Evolutionary conservation across 1,140 invertebrate species (phyloP), one percentile per base, ranked within the genome.

Genomic region (Homalodisca vitripennis): DNA sequence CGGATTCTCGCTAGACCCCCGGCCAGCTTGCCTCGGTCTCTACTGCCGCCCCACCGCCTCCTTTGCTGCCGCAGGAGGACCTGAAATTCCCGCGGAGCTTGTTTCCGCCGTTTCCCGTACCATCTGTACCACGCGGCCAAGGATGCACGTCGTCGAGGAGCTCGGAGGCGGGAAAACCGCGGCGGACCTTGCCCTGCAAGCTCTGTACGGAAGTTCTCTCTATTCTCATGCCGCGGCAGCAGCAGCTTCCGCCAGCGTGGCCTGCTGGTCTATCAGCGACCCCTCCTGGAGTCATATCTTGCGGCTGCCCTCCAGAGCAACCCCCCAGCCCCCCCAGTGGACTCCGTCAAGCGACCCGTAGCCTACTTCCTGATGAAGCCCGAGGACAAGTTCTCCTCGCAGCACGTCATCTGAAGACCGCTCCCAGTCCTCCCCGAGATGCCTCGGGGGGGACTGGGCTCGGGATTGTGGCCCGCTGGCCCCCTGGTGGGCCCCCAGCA

Each of bases 401-500:
- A 90, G 73, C n/a, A n/a, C n/a, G 88, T 92, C 79, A 91, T 91
- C 87, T 92, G 89, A 91, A 91, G 88, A 82, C 89, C 89, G 81
- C 87, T 90, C 79, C 87, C 87, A 83, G 87, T 90, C 88, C 88
- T 91, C 80, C 89, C 87, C 65, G 73, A 72, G 22, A 77, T 81
- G 0, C 76, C 79, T 2, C 76, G 69, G 47, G 68, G 64, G 17
- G 73, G 72, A 30, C 73, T 69, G 73, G 72, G 72, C 80, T 79
- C 12, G 70, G 76, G 6, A 70, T 77, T n/a, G n/a, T n/a, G n/a
- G n/a, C n/a, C n/a, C n/a, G n/a, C n/a, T 30, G 74, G 78, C 46
- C 74, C 76, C 29, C 51, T 66, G 66, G 63, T 71, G 65, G 71
- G 77, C 74, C 29, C 65, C 76, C 0, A 77, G 70, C 64, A 67